Base-by-base conservation (phyloP, 2,888 invertebrate genomes). In the Strigamia crassipes region DNA sequence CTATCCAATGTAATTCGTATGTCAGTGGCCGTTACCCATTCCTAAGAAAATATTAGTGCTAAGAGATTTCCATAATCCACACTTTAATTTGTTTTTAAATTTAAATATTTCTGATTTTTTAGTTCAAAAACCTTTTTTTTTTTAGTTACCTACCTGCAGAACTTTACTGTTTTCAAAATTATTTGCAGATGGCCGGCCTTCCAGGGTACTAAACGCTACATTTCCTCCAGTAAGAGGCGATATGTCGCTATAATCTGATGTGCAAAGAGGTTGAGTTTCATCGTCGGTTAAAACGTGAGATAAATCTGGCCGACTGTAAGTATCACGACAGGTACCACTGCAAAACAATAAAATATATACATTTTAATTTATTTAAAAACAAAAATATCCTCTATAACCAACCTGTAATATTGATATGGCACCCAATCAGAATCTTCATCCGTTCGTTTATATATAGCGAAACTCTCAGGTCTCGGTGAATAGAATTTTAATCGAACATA, bases 11-110 rank as follows among this genome's bases (percentile, higher is more conserved):
- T 93, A 84, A 99, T 96, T 81, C 93, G 92, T 83, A 99, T 92
- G 85, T 96, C 97, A 0, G 96, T 96, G 0, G 99, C 99, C 82
- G 98, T 97, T 21, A 99, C 99, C 96, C 97, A 99, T 90, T 97
- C 96, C 89, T 90, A 83, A 84, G 83, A 79, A 83, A 73, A 66
- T 27, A 81, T 42, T 38, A 83, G 79, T 82, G 78, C 93, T 95
- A 86, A 4, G 87, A 86, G 21, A 82, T 31, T 83, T 80, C 41
- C 13, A 31, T 23, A 18, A 38, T 23, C n/a, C 38, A 31, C 1
- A 18, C 61, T 79, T 38, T 1, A 21, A 21, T 15, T 81, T 81
- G 5, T 15, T n/a, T 15, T 21, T 15, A 46, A 15, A 23, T 15
- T 27, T 27, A 3, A 3, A 27, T n/a, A 80, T 41, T 79, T 79